Conservation (phyloP, 2,888 invertebrate species). For the Eueremaeus valkanovi region DNA sequence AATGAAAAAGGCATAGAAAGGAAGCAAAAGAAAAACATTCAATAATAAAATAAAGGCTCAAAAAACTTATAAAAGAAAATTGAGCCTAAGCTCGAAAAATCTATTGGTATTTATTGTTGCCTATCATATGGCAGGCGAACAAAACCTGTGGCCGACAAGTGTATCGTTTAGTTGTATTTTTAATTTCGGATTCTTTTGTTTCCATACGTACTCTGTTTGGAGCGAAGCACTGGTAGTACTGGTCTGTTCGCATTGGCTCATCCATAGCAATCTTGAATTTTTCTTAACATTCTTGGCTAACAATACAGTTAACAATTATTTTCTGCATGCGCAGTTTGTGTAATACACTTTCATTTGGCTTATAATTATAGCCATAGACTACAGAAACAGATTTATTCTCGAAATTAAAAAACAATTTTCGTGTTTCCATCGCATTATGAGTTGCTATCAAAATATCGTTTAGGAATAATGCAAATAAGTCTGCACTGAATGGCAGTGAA, state of each 20-base stretch:
- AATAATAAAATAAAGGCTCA: neutral
- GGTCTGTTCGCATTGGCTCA: neutral
- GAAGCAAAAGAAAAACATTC: neutral
- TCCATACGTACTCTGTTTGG: neutral
- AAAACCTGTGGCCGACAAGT: neutral
- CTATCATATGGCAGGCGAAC: neutral
- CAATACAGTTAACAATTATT: too few species aligned
- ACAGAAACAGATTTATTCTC: too few species aligned
- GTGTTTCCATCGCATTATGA: too few species aligned
- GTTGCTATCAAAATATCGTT: too few species aligned
- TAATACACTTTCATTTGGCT: too few species aligned
- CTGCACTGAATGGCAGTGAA: too few species aligned
- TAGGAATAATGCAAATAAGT: too few species aligned
- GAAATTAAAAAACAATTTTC: too few species aligned
- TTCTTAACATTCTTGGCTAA: too few species aligned
- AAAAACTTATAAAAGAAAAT: neutral
- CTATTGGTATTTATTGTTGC: conserved; percentile 15
- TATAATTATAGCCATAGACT: too few species aligned
- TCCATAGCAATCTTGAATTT: too few species aligned
- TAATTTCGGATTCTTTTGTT: neutral
- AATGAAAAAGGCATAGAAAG: neutral
- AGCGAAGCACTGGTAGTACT: neutral
- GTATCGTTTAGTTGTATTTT: conserved; percentile 1
- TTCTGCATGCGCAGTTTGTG: too few species aligned
- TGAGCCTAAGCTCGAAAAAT: neutral